These are phyloP conservation scores for Coreoperca whiteheadi DNA, from an alignment of 2,113 vertebrate species.

Conservation along the genomic window DNA sequence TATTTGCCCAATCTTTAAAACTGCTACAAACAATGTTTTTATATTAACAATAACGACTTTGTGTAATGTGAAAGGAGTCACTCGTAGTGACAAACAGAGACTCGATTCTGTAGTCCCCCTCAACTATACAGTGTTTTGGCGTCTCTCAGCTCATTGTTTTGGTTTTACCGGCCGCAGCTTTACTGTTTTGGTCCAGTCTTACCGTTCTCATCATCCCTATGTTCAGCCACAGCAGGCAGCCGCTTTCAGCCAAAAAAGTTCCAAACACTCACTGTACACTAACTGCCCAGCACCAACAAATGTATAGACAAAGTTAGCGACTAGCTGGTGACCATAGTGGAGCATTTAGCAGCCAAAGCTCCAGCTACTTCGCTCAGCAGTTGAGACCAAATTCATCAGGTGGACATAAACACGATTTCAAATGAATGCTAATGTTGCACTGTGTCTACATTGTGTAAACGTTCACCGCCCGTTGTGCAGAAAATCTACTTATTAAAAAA, in stretches of 20 bases:
- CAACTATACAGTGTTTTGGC: neutral
- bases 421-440: neutral
- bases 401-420: neutral
- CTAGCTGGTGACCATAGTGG: neutral
- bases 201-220: neutral
- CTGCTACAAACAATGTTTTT: neutral
- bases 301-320: neutral
- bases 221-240: neutral
- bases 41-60: neutral
- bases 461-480: neutral
- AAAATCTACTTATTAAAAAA: neutral
- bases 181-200: too few relatives aligned
- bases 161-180: neutral
- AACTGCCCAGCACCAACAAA: neutral
- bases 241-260: neutral
- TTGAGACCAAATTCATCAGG: neutral
- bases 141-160: slow-evolving; percentile 10
- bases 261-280: neutral
- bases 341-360: neutral
- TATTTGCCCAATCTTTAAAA: neutral
- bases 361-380: neutral
- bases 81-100: neutral
- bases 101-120: neutral
- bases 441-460: neutral
- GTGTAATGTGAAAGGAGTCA: neutral